Evolutionary conservation across 2,797 vertebrate species (phyloP).

Genomic region (Lutjanus argentimaculatus): DNA sequence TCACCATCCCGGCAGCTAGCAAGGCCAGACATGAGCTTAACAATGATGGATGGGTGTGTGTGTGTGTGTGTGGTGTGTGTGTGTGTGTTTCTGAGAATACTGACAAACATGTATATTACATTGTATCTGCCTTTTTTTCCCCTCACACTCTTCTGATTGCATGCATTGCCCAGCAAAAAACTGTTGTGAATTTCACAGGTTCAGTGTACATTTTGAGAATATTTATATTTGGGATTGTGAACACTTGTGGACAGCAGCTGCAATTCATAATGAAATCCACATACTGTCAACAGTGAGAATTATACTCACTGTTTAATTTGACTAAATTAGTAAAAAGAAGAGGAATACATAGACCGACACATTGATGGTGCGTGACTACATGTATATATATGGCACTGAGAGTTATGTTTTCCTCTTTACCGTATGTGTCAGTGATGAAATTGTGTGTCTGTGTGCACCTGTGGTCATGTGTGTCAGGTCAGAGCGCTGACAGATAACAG

Average conservation of each 20-base stretch:
- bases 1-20: conserved; percentile 4
- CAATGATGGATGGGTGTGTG: conserved; percentile 24
- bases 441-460: neutral
- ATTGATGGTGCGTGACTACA: neutral
- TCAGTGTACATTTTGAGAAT: neutral
- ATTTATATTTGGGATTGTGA: neutral
- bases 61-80: conserved; percentile 21
- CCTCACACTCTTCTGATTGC: neutral
- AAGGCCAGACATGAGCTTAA: conserved; percentile 22
- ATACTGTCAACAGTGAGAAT: neutral
- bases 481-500: conserved; percentile 45
- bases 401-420: neutral
- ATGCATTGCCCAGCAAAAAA: neutral
- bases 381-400: neutral
- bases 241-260: neutral
- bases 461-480: conserved; percentile 24
- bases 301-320: neutral
- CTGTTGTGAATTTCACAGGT: neutral
- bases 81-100: conserved; percentile 14
- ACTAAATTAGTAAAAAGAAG: neutral
- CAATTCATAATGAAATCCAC: neutral
- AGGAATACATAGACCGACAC: neutral
- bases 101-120: conserved; percentile 1
- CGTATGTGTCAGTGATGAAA: conserved; percentile 1
- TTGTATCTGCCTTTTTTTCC: neutral